These are phyloP conservation scores for Mionectes macconnelli DNA, from an alignment of 2,113 vertebrate species.

Conservation along the genomic window DNA sequence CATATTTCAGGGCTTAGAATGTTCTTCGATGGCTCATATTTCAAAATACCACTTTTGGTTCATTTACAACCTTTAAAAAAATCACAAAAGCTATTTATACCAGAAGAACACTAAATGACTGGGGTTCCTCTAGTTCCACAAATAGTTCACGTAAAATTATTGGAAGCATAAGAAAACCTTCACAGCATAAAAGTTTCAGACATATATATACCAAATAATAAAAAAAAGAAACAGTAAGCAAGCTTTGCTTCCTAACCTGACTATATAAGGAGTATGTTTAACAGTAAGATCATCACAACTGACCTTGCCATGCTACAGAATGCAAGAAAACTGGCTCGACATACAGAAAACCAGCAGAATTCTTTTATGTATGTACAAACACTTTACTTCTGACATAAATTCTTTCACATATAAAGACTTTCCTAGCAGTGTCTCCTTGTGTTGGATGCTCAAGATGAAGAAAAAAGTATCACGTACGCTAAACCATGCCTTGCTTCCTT, in stretches of 20 bases:
- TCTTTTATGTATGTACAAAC: neutral
- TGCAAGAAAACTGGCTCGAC: neutral
- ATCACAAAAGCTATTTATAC: neutral
- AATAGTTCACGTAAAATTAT: neutral
- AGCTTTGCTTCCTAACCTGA: neutral
- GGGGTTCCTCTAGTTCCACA: neutral
- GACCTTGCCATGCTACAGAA: neutral
- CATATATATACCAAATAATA: neutral
- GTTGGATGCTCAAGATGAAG: neutral
- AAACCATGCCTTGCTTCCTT: neutral
- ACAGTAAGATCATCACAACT: neutral
- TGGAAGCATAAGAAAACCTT: neutral
- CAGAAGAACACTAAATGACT: neutral
- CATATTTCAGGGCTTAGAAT: neutral
- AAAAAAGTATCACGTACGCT: neutral
- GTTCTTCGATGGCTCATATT: neutral
- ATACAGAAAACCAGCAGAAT: neutral
- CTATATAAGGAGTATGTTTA: neutral
- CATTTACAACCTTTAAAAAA: neutral
- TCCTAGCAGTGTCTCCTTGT: neutral
- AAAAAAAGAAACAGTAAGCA: neutral
- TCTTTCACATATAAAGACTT: neutral
- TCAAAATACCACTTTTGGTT: neutral
- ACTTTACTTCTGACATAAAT: neutral
- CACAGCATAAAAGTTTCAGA: neutral